phyloP scores from a whole-genome alignment of 2,797 vertebrate genomes.

The Pseudochirops corinnae region DNA sequence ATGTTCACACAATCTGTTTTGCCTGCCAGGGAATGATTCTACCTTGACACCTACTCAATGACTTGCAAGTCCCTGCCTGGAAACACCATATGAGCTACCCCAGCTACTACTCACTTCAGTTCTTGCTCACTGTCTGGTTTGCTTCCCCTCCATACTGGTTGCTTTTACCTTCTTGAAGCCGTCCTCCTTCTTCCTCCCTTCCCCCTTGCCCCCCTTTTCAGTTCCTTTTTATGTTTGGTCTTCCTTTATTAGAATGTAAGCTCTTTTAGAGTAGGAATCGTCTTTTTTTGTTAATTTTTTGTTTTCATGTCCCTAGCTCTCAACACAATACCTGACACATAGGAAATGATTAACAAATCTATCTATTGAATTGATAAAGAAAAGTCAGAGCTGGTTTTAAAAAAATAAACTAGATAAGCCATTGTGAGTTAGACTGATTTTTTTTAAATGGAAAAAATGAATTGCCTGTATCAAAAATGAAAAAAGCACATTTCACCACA shows the following conservation, averaged over 20 bases:
- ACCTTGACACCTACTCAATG: not conserved
- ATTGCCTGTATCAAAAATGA: not conserved
- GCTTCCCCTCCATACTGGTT: not conserved
- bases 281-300: not conserved
- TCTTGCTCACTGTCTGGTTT: not conserved
- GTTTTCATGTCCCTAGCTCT: not conserved
- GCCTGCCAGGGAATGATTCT: not conserved
- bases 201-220: not conserved
- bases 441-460: not conserved
- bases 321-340: not conserved
- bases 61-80: not conserved
- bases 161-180: not conserved
- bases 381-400: not conserved
- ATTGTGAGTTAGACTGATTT: not conserved
- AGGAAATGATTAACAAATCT: not conserved
- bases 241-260: not conserved
- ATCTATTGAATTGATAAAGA: not conserved
- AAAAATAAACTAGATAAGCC: not conserved
- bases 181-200: not conserved
- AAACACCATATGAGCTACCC: not conserved
- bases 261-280: not conserved
- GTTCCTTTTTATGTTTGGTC: not conserved
- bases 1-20: too few species aligned
- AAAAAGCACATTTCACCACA: not conserved
- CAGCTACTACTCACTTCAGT: not conserved